Percentiles rank a stretch among this genome's conserved stretches.
Conservation (phyloP, 2,888 invertebrate species). For the Heteropelma amictum region DNA sequence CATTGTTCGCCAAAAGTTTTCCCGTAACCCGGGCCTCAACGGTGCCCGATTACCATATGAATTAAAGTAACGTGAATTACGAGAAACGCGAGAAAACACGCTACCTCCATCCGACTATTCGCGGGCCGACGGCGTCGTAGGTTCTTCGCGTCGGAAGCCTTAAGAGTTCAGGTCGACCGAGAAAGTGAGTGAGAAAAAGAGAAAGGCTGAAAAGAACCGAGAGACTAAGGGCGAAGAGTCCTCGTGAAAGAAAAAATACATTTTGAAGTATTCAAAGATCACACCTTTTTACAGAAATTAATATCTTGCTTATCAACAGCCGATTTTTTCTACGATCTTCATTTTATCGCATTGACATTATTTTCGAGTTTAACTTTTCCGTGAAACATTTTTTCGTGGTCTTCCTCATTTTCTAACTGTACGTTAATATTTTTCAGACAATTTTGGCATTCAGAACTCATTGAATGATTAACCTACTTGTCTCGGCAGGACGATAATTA, state of each 20-base stretch:
- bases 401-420: no score
- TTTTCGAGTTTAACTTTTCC: no score
- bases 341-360: no score
- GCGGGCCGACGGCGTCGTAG: slow-evolving; percentile 1
- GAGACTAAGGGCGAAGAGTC: background rate
- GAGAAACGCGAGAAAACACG: slow-evolving; percentile 65
- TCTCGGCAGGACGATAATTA: no score
- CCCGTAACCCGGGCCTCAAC: slow-evolving; percentile 66
- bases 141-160: slow-evolving; percentile 35
- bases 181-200: slow-evolving; percentile 24
- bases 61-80: slow-evolving; percentile 90
- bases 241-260: slow-evolving; percentile 2
- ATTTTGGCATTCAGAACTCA: no score
- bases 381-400: no score
- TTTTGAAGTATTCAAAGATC: slow-evolving; percentile 35
- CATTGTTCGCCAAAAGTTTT: slow-evolving; percentile 76
- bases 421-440: no score
- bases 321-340: no score
- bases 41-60: slow-evolving; percentile 87
- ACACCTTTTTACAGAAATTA: no score
- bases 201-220: slow-evolving; percentile 12
- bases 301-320: no score
- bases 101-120: slow-evolving; percentile 20
- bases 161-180: slow-evolving; percentile 38
- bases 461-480: no score